A percentile compares a stretch with the other conserved stretches of the same genome.
phyloP scores from a whole-genome alignment of 2,113 vertebrate genomes.

The Labeo catla region DNA sequence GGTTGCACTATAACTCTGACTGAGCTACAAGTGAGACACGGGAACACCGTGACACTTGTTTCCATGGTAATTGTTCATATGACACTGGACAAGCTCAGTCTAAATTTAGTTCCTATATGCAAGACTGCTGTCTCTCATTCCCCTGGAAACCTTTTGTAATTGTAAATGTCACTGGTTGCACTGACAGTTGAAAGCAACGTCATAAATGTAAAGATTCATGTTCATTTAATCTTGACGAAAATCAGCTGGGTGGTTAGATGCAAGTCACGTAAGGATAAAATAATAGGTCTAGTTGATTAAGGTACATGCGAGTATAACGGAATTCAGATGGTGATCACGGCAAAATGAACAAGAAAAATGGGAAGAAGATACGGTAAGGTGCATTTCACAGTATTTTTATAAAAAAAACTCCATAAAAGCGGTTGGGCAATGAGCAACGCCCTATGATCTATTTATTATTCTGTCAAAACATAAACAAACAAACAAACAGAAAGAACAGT shows the following conservation, averaged over 20 bases:
- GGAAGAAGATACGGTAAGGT: background rate
- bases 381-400: background rate
- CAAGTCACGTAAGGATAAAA: background rate
- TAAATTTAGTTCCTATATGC: constrained; percentile 50
- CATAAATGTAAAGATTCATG: background rate
- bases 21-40: constrained; percentile 31
- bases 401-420: background rate
- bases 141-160: background rate
- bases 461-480: background rate
- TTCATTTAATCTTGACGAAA: background rate
- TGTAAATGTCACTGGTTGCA: background rate
- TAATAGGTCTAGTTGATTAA: background rate
- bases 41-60: constrained; percentile 52
- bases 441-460: background rate
- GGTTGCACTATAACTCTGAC: background rate
- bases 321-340: background rate
- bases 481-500: background rate
- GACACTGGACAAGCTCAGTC: constrained; percentile 50
- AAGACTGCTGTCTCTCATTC: constrained; percentile 26
- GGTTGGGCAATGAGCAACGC: background rate
- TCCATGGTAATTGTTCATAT: constrained; percentile 59
- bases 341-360: background rate
- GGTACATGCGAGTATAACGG: background rate
- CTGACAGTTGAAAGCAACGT: background rate
- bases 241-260: background rate